Conservation (phyloP, 2,888 invertebrate species). For the Fissipunctia ypsillon region DNA sequence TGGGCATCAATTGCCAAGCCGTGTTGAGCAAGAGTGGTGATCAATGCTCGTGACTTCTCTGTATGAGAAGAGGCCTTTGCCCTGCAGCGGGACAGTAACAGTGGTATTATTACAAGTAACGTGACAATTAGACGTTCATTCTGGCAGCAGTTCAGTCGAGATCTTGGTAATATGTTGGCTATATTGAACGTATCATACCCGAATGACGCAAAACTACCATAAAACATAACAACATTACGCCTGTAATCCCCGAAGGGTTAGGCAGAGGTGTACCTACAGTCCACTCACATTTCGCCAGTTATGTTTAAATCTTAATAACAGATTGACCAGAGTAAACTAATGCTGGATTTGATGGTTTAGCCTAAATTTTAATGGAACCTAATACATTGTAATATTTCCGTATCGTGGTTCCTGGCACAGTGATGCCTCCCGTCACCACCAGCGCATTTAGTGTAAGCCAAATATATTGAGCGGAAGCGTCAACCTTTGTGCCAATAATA, state of each 20-base stretch:
- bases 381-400: not conserved
- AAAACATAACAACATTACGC: too few species aligned
- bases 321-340: not conserved
- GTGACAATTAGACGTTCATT: not conserved
- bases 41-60: not conserved
- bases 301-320: too few species aligned
- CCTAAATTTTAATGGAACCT: not conserved
- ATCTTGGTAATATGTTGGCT: not conserved
- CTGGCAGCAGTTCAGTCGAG: not conserved
- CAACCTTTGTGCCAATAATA: not conserved
- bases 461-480: not conserved
- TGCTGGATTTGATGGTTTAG: not conserved
- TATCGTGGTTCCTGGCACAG: too few species aligned
- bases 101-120: too few species aligned
- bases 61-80: not conserved
- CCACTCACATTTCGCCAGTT: too few species aligned
- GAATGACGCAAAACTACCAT: not conserved
- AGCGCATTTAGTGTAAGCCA: not conserved
- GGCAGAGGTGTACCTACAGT: too few species aligned
- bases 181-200: not conserved
- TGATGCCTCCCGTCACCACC: not conserved
- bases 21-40: not conserved
- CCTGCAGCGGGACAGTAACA: too few species aligned
- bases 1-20: not conserved
- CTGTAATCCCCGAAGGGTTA: too few species aligned